These are phyloP conservation scores for Drosophila miranda DNA, from an alignment of 1,140 invertebrate species.

Conservation along the genomic window DNA sequence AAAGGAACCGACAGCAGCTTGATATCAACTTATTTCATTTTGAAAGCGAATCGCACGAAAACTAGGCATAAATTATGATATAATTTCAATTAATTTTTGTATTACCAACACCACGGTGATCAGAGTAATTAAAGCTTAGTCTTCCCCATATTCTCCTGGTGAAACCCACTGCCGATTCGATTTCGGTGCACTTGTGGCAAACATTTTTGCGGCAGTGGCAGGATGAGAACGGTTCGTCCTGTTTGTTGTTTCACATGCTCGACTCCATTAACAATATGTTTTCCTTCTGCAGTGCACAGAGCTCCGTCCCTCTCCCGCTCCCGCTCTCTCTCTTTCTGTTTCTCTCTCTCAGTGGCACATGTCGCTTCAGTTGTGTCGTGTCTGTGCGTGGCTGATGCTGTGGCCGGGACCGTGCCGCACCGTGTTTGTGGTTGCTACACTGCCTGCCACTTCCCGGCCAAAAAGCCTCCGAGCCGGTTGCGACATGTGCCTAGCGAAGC, in stretches of 20 bases:
- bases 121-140: conserved; percentile 32
- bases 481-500: conserved; percentile 34
- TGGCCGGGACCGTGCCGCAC: conserved; percentile 3
- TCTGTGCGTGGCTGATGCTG: conserved; percentile 14
- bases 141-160: conserved; percentile 1
- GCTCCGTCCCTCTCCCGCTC: not conserved
- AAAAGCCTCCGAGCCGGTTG: conserved; percentile 25
- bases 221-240: conserved; percentile 24
- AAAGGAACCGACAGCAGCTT: no score
- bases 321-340: no score
- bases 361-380: conserved; percentile 42
- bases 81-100: conserved; percentile 29
- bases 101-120: not conserved
- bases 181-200: conserved; percentile 9
- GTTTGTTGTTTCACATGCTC: conserved; percentile 79
- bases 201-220: conserved; percentile 6
- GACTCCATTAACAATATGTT: conserved; percentile 79
- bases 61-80: conserved; percentile 2
- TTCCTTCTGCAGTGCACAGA: conserved; percentile 49
- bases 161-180: not conserved
- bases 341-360: conserved; percentile 19
- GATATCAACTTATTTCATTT: not conserved
- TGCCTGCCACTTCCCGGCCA: conserved; percentile 1
- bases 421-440: conserved; percentile 46
- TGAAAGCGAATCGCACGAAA: conserved; percentile 3